A percentile compares a stretch with the other conserved stretches of the same genome.
Conservation (phyloP, 2,797 vertebrate genomes). For the Lepus townsendii region DNA sequence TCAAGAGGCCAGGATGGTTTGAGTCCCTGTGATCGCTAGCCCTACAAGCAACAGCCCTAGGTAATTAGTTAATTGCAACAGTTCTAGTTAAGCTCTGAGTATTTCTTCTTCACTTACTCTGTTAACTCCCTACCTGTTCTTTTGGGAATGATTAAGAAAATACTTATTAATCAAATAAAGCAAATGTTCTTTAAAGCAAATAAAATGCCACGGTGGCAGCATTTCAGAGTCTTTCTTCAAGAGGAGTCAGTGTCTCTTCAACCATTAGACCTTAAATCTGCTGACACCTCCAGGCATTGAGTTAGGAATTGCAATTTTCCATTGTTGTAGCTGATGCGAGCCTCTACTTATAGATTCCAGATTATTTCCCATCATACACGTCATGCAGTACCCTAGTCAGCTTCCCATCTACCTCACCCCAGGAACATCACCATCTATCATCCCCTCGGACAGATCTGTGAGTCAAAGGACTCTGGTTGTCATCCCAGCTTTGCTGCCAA, state of each 20-base stretch:
- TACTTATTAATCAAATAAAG: not conserved
- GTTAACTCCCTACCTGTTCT: not conserved
- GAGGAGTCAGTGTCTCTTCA: not conserved
- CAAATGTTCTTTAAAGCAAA: not conserved
- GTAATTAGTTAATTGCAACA: not conserved
- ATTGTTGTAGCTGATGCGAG: not conserved
- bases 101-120: not conserved
- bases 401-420: not conserved
- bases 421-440: not conserved
- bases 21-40: not conserved
- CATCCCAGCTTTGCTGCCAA: constrained; percentile 19
- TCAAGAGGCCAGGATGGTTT: not conserved
- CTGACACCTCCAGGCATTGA: not conserved
- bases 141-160: not conserved
- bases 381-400: not conserved
- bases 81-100: not conserved
- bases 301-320: not conserved
- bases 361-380: constrained; percentile 1
- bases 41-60: not conserved
- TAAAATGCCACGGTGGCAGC: not conserved
- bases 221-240: constrained; percentile 35
- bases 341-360: not conserved
- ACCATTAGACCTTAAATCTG: not conserved
- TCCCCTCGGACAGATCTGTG: not conserved
- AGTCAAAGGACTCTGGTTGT: not conserved